Evolutionary conservation across 2,113 vertebrate species (phyloP).

Genomic region (Hydrochoerus hydrochaeris): DNA sequence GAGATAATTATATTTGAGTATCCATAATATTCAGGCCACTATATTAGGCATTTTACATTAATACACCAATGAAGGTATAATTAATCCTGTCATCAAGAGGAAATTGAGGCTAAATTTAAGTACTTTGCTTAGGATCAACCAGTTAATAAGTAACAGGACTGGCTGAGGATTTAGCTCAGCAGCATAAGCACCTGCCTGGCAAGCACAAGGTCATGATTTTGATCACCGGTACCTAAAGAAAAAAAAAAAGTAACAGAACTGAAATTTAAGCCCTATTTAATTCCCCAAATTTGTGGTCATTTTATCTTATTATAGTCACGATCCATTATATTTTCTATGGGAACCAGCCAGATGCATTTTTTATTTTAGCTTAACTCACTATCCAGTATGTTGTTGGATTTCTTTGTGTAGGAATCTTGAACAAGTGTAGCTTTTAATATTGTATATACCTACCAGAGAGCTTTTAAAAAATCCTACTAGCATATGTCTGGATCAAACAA

Average conservation of each 20-base stretch:
- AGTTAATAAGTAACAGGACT: slow-evolving; percentile 7
- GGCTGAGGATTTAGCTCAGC: no score
- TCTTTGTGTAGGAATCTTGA: slow-evolving; percentile 9
- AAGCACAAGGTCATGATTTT: no score
- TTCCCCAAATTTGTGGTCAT: neutral
- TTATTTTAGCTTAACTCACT: neutral
- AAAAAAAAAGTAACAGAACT: neutral
- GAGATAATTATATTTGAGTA: neutral
- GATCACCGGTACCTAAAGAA: no score
- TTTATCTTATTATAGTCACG: neutral
- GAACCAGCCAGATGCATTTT: neutral
- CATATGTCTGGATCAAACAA: slow-evolving; percentile 22
- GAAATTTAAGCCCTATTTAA: neutral
- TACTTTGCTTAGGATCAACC: neutral
- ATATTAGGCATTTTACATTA: neutral
- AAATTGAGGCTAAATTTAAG: slow-evolving; percentile 33
- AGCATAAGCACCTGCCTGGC: no score
- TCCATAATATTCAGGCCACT: neutral
- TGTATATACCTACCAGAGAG: neutral
- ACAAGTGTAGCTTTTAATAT: slow-evolving; percentile 10
- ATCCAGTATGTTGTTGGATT: neutral
- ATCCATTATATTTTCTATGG: neutral
- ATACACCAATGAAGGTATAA: neutral
- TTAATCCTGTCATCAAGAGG: slow-evolving; percentile 9
- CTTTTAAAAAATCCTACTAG: neutral